Conservation (phyloP, 2,113 vertebrate species). For the Saccopteryx bilineata region DNA sequence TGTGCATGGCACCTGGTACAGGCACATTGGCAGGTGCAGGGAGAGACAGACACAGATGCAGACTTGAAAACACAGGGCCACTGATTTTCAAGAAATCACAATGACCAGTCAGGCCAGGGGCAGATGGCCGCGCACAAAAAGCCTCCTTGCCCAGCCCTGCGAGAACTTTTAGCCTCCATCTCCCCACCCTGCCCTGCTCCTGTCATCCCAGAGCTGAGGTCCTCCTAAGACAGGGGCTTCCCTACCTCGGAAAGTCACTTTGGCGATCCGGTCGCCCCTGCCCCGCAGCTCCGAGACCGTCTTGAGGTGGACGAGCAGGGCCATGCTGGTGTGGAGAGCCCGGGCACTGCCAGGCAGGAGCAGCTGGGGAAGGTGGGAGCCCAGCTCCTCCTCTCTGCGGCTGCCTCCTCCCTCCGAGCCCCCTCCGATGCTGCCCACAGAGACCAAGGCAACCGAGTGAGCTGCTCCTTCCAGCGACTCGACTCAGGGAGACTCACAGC, state of each 20-base stretch:
- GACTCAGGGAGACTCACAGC: slow-evolving; percentile 48
- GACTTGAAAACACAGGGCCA: background rate
- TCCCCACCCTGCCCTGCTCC: background rate
- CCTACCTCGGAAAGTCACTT: slow-evolving; percentile 96
- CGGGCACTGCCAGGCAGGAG: slow-evolving; percentile 41
- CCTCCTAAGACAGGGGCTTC: background rate
- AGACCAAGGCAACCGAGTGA: slow-evolving; percentile 72
- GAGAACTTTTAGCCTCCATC: slow-evolving; percentile 75
- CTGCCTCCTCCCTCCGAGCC: background rate
- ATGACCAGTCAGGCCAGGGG: background rate
- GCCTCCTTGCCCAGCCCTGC: background rate
- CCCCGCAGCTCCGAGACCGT: slow-evolving; percentile 91
- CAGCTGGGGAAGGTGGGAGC: background rate
- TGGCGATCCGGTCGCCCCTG: slow-evolving; percentile 93
- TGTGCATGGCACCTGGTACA: background rate
- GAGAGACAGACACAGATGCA: no score
- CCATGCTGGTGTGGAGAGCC: slow-evolving; percentile 86
- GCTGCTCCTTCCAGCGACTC: slow-evolving; percentile 74
- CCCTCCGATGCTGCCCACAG: slow-evolving; percentile 72
- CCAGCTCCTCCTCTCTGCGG: slow-evolving; percentile 46
- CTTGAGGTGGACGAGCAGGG: slow-evolving; percentile 93
- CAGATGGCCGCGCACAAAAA: background rate
- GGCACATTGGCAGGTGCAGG: background rate
- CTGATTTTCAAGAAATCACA: background rate
- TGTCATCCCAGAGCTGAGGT: background rate